Evolutionary conservation across 2,888 invertebrate species (phyloP), one percentile per base, ranked within the genome.

Genomic region (Halocaridina rubra): DNA sequence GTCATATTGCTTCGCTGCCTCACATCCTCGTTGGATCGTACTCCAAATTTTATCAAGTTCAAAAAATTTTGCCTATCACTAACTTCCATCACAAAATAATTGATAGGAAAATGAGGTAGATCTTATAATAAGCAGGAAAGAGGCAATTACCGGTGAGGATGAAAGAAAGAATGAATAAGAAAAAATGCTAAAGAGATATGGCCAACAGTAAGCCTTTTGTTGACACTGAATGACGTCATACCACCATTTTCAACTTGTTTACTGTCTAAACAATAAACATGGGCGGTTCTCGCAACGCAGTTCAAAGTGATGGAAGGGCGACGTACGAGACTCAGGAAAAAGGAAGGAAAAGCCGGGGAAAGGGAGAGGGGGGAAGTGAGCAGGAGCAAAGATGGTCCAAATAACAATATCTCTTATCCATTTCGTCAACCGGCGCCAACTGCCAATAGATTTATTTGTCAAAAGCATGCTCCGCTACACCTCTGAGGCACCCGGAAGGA

Each of bases 251-350:
- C 82, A 77, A 81, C 82, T 82, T 82, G 82, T 82, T 82, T 82
- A 82, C 82, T 82, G 77, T 82, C 82, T 82, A 82, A 82, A 82
- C 82, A 82, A 82, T 82, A 82, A 82, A 82, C 82, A 82, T 69
- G 77, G 82, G 82, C 77, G 82, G 82, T 77, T 69, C 82, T 82
- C 77, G 82, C 82, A 82, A 81, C 82, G 71, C 82, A 75, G 71
- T 64, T 71, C 82, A 77, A 77, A 82, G 71, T 82, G 81, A 76
- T 53, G 76, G 82, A 82, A 4, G 13, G 29, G 13, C 64, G 13
- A 30, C 61, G 76, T 81, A 69, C 77, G 82, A 77, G 77, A 76
- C 61, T 69, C 39, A 59, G 30, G 71, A 82, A 82, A 69, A 32
- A 57, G 27, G 69, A 53, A 24, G 13, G 13, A 8, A 39, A 39